Percentiles rank a stretch among this genome's conserved stretches.
These are phyloP conservation scores for Heliconius eleuchia DNA, from an alignment of 1,140 invertebrate species.

Conservation along the genomic window DNA sequence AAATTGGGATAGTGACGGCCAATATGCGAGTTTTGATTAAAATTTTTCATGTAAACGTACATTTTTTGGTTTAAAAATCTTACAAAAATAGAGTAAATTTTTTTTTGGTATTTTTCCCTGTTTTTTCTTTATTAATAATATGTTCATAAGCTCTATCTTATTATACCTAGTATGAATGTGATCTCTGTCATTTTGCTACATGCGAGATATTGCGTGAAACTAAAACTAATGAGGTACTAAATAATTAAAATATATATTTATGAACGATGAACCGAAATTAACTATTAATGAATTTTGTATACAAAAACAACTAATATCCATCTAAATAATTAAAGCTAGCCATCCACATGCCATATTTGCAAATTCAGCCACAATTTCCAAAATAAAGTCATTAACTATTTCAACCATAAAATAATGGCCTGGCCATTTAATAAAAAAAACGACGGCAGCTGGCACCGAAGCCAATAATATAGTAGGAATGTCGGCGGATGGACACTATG, in stretches of 20 bases:
- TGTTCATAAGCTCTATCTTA: too few relatives aligned
- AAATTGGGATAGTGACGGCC: slow-evolving; percentile 59
- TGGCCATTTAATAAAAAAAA: slow-evolving; percentile 63
- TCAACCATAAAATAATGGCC: slow-evolving; percentile 60
- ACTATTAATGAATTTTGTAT: too few relatives aligned
- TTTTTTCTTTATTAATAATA: too few relatives aligned
- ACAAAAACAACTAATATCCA: background rate
- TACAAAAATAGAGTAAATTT: background rate
- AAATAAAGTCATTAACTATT: slow-evolving; percentile 70
- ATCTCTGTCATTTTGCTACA: too few relatives aligned
- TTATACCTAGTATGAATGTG: too few relatives aligned
- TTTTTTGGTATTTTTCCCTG: background rate
- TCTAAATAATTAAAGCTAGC: background rate
- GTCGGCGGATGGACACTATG: slow-evolving; percentile 65
- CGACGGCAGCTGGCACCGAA: slow-evolving; percentile 62
- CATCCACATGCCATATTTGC: background rate
- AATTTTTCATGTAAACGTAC: background rate
- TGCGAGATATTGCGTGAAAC: background rate
- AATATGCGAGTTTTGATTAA: slow-evolving; percentile 38
- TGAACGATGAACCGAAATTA: too few relatives aligned
- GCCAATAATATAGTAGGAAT: slow-evolving; percentile 72
- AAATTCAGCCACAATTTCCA: slow-evolving; percentile 6
- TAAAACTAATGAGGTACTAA: background rate
- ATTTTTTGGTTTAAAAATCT: background rate
- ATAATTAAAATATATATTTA: background rate